Base-by-base conservation (phyloP, 2,113 vertebrate genomes). In the Triplophysa siluroides region DNA sequence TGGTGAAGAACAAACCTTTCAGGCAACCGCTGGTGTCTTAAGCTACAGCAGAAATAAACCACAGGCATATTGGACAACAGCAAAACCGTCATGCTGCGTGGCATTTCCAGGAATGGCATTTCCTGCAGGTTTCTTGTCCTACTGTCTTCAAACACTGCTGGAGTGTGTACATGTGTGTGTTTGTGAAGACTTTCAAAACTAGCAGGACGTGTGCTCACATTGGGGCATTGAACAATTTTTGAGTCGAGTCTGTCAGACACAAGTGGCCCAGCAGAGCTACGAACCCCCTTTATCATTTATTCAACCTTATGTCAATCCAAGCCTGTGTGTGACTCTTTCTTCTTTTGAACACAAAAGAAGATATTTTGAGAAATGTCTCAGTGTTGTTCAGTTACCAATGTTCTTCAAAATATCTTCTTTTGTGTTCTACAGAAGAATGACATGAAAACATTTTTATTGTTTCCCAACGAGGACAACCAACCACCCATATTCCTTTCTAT, bases 11-110 rank as follows among this genome's bases (percentile, higher is more conserved):
- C 50, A 21, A 71, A 62, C 33, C 79, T 82, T 85, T 86, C 78
- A 77, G 76, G 72, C 21, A 66, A 77, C 75, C 76, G 26, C 74
- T 69, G 47, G 68, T 29, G 78, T 69, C 67, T 79, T 79, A 41
- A 78, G 70, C 82, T 54, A 13, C 33, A 19, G 43, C 26, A 50
- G 74, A 78, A 81, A 82, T 87, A 67, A 80, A 67, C 72, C 54
- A 62, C 78, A 70, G 83, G 58, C 71, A 52, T 80, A 79, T 68
- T 69, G 83, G 77, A 82, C 84, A 83, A 83, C 70, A 81, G 70
- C 41, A 43, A 58, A 60, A 52, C 69, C n/a, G 14, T 76, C 78
- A 23, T 76, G 83, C 83, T 84, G 85, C 13, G 83, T 58, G 33
- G 33, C 33, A 38, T 38, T 38, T 38, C 33, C 33, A 38, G 33